phyloP scores from a whole-genome alignment of 1,140 invertebrate genomes.

The Adoxophyes honmai region DNA sequence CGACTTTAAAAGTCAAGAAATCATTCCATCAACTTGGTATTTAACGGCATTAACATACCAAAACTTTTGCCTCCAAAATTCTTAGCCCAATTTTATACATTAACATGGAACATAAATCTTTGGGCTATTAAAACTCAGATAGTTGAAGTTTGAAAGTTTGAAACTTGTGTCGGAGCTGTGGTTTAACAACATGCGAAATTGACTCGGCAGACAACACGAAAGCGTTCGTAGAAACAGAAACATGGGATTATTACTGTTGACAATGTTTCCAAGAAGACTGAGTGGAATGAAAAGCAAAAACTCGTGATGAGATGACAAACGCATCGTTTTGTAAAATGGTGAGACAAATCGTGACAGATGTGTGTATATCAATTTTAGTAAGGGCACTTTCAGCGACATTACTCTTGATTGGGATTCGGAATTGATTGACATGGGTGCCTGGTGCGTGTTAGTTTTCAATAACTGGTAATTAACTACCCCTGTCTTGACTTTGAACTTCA shows the following conservation, averaged over 20 bases:
- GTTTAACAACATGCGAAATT: slow-evolving; percentile 7
- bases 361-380: slow-evolving; percentile 11
- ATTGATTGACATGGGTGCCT: neutral
- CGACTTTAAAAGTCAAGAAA: neutral
- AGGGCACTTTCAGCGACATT: slow-evolving; percentile 4
- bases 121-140: slow-evolving; percentile 11
- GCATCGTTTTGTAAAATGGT: slow-evolving; percentile 35
- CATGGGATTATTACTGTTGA: neutral
- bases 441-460: neutral
- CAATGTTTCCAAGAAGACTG: neutral
- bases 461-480: too few species aligned
- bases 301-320: slow-evolving; percentile 32
- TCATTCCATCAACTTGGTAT: neutral
- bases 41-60: slow-evolving; percentile 9
- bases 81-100: slow-evolving; percentile 11
- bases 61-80: slow-evolving; percentile 6
- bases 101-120: slow-evolving; percentile 14
- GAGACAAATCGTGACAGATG: slow-evolving; percentile 33
- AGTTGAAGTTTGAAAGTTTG: slow-evolving; percentile 12
- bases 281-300: slow-evolving; percentile 3
- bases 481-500: too few species aligned
- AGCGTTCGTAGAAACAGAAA: slow-evolving; percentile 2
- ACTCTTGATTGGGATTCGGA: slow-evolving; percentile 11
- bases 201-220: neutral
- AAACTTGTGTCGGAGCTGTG: neutral